phyloP scores from a whole-genome alignment of 2,888 invertebrate genomes.

The Andrena trimmerana region DNA sequence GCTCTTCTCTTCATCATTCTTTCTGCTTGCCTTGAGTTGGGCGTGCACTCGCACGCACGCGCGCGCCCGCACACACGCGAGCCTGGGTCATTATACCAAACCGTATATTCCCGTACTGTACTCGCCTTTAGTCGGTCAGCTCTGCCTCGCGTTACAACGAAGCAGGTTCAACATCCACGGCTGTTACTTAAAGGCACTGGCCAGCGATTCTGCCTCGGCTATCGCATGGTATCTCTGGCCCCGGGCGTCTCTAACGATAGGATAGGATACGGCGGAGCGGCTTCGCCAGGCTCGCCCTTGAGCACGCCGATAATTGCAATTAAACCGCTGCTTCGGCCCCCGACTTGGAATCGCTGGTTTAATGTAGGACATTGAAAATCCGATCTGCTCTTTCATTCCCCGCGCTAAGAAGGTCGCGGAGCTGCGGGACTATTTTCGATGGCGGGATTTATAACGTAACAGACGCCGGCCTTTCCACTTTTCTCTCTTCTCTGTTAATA shows the following conservation, averaged over 20 bases:
- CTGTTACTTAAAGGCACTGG: slow-evolving; percentile 22
- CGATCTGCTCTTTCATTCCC: too few species aligned
- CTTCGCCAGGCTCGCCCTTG: too few species aligned
- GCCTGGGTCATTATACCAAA: slow-evolving; percentile 51
- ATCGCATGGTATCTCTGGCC: not conserved
- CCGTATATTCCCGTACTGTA: slow-evolving; percentile 38
- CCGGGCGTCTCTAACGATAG: not conserved
- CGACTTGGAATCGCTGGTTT: too few species aligned
- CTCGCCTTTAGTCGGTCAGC: slow-evolving; percentile 57
- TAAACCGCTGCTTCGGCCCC: too few species aligned
- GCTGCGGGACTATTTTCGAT: too few species aligned
- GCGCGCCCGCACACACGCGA: slow-evolving; percentile 8
- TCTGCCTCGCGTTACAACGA: slow-evolving; percentile 39
- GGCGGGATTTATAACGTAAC: too few species aligned
- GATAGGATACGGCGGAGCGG: too few species aligned
- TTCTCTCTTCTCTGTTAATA: too few species aligned
- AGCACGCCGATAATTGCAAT: too few species aligned
- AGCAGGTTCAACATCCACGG: slow-evolving; percentile 41
- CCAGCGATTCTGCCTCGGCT: not conserved
- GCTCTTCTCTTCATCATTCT: slow-evolving; percentile 53
- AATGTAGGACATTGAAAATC: too few species aligned
- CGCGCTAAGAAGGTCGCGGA: too few species aligned
- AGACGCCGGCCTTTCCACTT: too few species aligned
- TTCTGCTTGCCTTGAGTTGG: slow-evolving; percentile 55
- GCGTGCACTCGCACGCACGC: slow-evolving; percentile 31